phyloP scores from a whole-genome alignment of 2,888 invertebrate genomes.

The Drosophila kambysellisi region DNA sequence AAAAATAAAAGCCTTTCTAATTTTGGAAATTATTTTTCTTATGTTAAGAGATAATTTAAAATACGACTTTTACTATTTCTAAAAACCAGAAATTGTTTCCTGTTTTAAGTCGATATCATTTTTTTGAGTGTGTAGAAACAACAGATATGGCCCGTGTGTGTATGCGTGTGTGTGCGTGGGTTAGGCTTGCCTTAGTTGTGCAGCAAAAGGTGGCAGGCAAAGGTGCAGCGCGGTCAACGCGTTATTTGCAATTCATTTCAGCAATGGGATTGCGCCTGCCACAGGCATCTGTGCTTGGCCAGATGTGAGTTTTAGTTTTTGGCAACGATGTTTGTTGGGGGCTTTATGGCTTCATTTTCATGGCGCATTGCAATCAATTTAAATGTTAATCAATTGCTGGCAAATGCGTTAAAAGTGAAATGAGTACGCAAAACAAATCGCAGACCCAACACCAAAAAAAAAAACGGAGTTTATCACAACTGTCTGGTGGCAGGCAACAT shows the following conservation, averaged over 20 bases:
- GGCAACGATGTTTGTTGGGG: constrained; percentile 21
- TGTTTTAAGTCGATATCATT: neutral
- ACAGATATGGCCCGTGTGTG: constrained; percentile 65
- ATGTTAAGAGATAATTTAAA: neutral
- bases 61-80: neutral
- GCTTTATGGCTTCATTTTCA: constrained; percentile 61
- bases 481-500: constrained; percentile 2
- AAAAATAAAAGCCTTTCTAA: neutral
- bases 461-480: constrained; percentile 27
- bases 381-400: constrained; percentile 75
- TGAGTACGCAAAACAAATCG: constrained; percentile 29
- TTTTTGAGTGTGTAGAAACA: neutral
- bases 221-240: constrained; percentile 80
- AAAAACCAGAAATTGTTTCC: neutral
- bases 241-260: constrained; percentile 76
- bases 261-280: constrained; percentile 19
- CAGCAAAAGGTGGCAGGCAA: constrained; percentile 76
- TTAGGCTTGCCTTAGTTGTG: constrained; percentile 67
- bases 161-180: constrained; percentile 19
- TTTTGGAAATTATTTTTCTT: neutral
- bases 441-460: neutral
- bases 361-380: constrained; percentile 74
- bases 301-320: constrained; percentile 39
- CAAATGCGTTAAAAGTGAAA: constrained; percentile 39
- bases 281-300: constrained; percentile 40